Evolutionary conservation across 2,888 invertebrate species (phyloP).

Genomic region (Agonopterix heracliana): DNA sequence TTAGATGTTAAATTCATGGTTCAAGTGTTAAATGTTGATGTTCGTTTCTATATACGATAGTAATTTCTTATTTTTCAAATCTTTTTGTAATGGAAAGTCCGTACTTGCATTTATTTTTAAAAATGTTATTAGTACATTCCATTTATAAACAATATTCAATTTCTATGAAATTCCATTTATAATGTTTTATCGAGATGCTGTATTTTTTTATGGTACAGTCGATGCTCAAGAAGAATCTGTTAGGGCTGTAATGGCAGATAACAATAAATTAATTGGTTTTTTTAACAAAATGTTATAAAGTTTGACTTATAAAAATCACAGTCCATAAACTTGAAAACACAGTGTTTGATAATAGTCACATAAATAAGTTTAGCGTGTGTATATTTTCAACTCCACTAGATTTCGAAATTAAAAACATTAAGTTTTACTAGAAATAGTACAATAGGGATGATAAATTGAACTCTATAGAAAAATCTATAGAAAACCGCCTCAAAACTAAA

Average conservation of each 20-base stretch:
- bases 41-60: slow-evolving; percentile 4
- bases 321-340: slow-evolving; percentile 47
- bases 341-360: slow-evolving; percentile 53
- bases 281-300: slow-evolving; percentile 31
- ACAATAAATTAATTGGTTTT: slow-evolving; percentile 41
- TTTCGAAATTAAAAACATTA: not conserved
- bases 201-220: slow-evolving; percentile 17
- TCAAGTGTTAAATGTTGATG: slow-evolving; percentile 44
- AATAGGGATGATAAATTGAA: too few relatives aligned
- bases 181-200: slow-evolving; percentile 17
- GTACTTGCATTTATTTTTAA: slow-evolving; percentile 2
- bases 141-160: slow-evolving; percentile 3
- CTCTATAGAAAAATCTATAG: too few relatives aligned
- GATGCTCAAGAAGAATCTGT: slow-evolving; percentile 69
- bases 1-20: slow-evolving; percentile 35
- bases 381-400: slow-evolving; percentile 50
- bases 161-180: slow-evolving; percentile 13
- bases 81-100: not conserved
- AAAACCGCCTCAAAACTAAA: too few relatives aligned
- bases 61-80: slow-evolving; percentile 5
- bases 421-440: not conserved
- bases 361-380: slow-evolving; percentile 42
- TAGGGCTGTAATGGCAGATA: slow-evolving; percentile 41
- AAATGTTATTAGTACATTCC: not conserved
- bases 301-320: slow-evolving; percentile 38